Percentiles rank a stretch among this genome's conserved stretches.
phyloP scores from a whole-genome alignment of 2,797 vertebrate genomes.

The Pitangus sulphuratus region DNA sequence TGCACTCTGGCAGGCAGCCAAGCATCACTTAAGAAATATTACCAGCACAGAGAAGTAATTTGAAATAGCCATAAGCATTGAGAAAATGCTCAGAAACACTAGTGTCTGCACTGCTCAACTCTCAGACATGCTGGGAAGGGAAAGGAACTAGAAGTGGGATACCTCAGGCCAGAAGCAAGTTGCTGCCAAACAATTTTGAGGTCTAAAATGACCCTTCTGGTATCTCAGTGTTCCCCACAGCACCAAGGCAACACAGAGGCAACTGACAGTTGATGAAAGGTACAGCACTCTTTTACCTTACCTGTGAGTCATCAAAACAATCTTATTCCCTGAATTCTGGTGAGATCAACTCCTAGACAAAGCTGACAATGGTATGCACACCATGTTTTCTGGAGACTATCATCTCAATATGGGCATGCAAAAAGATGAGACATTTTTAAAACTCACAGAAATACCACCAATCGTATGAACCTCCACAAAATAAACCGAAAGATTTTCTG shows the following conservation, averaged over 20 bases:
- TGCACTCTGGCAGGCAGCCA: background rate
- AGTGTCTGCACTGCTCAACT: background rate
- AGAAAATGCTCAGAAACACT: background rate
- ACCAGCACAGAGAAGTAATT: background rate
- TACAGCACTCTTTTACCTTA: background rate
- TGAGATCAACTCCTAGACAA: background rate
- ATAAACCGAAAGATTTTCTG: background rate
- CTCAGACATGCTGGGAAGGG: background rate
- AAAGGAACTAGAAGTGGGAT: background rate
- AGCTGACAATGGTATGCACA: background rate
- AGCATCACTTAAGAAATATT: background rate
- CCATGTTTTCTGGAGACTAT: background rate
- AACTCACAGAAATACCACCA: background rate
- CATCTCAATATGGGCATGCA: background rate
- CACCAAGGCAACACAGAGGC: background rate
- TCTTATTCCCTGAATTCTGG: background rate
- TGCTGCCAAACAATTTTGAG: background rate
- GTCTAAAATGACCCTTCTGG: background rate
- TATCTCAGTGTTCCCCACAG: rapidly evolving
- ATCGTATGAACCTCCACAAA: background rate
- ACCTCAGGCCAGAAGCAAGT: background rate
- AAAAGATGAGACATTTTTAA: background rate
- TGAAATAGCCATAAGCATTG: background rate
- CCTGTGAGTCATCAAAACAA: background rate
- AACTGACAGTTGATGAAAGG: background rate